phyloP scores from a whole-genome alignment of 2,888 invertebrate species.

The Amaurobius ferox region DNA sequence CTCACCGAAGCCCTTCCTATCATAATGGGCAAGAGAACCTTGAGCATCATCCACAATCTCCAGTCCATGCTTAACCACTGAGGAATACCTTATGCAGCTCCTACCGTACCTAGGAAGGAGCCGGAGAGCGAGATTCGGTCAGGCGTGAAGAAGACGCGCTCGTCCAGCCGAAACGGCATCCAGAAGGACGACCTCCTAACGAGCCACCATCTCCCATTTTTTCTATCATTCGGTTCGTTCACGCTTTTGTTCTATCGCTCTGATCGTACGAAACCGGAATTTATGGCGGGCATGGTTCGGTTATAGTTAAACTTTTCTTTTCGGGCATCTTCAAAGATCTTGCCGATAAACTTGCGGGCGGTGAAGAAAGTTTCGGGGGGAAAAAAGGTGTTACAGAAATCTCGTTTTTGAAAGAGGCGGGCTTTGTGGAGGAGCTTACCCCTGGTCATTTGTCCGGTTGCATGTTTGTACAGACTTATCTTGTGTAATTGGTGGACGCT shows the following conservation, averaged over 20 bases:
- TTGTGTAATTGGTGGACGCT: neutral
- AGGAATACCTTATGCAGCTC: neutral
- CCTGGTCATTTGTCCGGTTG: neutral
- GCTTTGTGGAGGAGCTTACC: neutral
- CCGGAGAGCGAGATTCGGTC: neutral
- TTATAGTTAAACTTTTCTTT: neutral
- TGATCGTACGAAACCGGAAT: slow-evolving; percentile 1
- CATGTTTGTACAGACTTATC: neutral
- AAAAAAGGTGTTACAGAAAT: neutral
- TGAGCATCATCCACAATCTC: neutral
- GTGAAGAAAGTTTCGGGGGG: neutral
- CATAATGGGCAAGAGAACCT: neutral
- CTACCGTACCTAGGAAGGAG: neutral
- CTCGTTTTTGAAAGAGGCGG: neutral
- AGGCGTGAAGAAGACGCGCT: slow-evolving; percentile 4
- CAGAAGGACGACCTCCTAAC: slow-evolving; percentile 14
- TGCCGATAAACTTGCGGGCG: neutral
- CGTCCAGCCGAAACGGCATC: slow-evolving; percentile 18
- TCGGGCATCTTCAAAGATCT: neutral
- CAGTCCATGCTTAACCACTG: neutral
- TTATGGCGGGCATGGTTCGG: neutral
- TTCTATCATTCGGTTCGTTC: slow-evolving; percentile 2
- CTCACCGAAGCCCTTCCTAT: slow-evolving; percentile 5
- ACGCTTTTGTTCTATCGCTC: neutral
- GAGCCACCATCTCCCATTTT: neutral